Evolutionary conservation across 23 tunicate genomes (phyloP), one percentile per base, ranked within the genome.

Genomic region (Halocynthia roretzi): DNA sequence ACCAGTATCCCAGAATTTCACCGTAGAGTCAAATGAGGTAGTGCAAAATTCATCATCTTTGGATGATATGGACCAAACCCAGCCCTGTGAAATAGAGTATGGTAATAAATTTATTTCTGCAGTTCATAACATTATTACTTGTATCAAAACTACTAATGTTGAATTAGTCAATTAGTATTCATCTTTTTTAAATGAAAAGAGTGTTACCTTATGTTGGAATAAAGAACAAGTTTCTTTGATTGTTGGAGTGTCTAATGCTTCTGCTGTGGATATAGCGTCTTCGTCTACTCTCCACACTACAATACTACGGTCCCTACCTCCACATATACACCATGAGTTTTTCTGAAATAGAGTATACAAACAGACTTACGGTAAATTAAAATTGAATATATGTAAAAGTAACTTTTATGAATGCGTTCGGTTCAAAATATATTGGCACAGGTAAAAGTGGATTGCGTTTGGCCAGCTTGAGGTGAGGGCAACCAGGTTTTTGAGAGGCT

Each of bases 1-100:
- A 54, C 56, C 11, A 20, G 31, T 50, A 74, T 74, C 64, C 64
- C 64, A 74, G 10, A 52, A 74, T 54, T 74, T 74, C 5, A 74
- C 40, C 5, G 78, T 74, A 40, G 78, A 50, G 63, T 74, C 78
- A n/a, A 74, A 74, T 10, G 78, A 74, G 18, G 78, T 54, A 54
- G 64, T 74, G 63, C 78, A 74, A 50, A 74, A 50, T 54, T 74
- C 60, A 5, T 54, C 56, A 54, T 44, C 60, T 20, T 48, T 62
- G 8, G 78, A 74, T 4, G 55, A 54, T 52, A 74, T 74, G 0
- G 78, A 74, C 78, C 78, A 74, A 9, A 74, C 78, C 78, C 78
- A 74, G 21, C 78, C 78, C 78, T 74, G 78, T 5, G 44, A 50
- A 0, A 67, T 15, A n/a, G 2, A 67, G 21, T 22, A 31, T 31